phyloP scores from a whole-genome alignment of 2,113 vertebrate species.

The Cephalopterus ornatus region DNA sequence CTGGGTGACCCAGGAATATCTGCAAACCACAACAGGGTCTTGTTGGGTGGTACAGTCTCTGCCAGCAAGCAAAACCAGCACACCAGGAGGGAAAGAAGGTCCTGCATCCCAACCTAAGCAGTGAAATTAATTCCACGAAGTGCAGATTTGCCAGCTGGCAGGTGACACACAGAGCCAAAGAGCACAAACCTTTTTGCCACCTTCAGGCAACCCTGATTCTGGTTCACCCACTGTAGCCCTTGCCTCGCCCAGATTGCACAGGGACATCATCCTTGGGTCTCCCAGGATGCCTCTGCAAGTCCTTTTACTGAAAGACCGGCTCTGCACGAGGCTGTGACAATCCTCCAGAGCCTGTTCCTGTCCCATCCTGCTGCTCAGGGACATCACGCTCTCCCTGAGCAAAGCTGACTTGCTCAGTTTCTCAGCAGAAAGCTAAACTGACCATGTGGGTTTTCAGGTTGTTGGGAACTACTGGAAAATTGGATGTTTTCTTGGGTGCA shows the following conservation, averaged over 20 bases:
- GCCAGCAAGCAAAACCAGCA: not conserved
- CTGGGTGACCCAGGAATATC: not conserved
- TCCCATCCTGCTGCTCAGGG: not conserved
- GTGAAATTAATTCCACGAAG: not conserved
- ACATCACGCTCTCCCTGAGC: not conserved
- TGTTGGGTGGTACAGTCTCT: not conserved
- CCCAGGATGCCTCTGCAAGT: not conserved
- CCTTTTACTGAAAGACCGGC: not conserved
- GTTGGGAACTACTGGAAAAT: not conserved
- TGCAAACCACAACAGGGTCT: not conserved
- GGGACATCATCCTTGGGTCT: not conserved
- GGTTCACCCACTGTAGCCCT: not conserved
- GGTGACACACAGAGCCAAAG: not conserved
- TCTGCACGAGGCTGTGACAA: not conserved
- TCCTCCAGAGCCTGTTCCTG: not conserved
- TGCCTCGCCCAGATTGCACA: not conserved
- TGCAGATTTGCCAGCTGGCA: not conserved
- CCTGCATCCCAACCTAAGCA: rapidly evolving
- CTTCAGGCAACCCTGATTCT: not conserved
- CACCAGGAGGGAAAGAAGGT: not conserved
- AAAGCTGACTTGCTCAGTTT: not conserved
- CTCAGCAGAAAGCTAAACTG: not conserved
- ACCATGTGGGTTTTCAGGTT: not conserved
- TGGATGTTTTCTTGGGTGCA: not conserved
- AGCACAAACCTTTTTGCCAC: not conserved